Evolutionary conservation across 2,113 vertebrate genomes (phyloP), one percentile per base, ranked within the genome.

Genomic region (Oreamnos americanus): DNA sequence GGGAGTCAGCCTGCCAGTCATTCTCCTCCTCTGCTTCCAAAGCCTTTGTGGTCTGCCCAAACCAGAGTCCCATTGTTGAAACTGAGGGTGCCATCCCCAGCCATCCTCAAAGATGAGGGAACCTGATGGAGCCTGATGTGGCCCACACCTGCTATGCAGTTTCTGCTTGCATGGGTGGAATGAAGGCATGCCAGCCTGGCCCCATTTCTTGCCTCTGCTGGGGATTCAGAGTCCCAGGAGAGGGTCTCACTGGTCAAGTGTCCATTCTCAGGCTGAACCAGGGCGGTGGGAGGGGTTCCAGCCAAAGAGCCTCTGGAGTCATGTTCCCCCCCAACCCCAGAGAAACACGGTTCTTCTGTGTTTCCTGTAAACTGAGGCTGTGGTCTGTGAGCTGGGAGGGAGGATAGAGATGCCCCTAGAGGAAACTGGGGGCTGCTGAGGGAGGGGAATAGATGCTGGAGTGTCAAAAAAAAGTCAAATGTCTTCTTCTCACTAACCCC

Each of bases 11-110:
- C 49, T 4, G 10, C n/a, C 19, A 12, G 9, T 39, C 62, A 36
- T 26, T 55, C 23, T 47, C 13, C 16, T 39, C 39, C 11, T 76
- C 30, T 14, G 16, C 9, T 87, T 76, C 62, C 36, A 33, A 58
- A 84, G 47, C 39, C 51, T 49, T 84, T 17, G 1, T 2, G 62
- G 71, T 26, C 76, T 82, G 33, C n/a, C 5, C 15, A 51, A 57
- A 16, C 83, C 36, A 3, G 51, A 7, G 14, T 21, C 58, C 57
- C 23, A 0, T 39, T 16, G 17, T 10, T 53, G 21, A 30, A 71
- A 14, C 47, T 0, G 9, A 30, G 39, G 6, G 25, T 2, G 0
- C 17, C 0, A 0, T 30, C n/a, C 53, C 26, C 33, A 10, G 53
- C 6, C 45, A 25, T n/a, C 53, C 76, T 82, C 76, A 19, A 39